Evolutionary conservation across 2,797 vertebrate species (phyloP), one percentile per base, ranked within the genome.

Genomic region (Pangasius mekongensis): DNA sequence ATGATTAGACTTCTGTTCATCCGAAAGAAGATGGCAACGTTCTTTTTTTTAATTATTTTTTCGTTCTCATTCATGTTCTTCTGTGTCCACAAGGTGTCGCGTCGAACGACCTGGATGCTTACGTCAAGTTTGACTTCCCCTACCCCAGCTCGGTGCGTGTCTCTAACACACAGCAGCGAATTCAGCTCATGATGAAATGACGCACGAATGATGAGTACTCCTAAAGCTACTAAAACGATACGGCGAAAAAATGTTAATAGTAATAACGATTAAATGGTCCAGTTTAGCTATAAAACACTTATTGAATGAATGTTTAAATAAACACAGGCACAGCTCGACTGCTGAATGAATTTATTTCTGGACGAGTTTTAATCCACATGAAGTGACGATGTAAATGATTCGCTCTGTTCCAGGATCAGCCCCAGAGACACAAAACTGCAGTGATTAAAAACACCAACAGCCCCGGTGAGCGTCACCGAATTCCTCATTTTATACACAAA

Each of bases 381-480:
- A 18, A 52, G 27, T 54, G 71, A 13, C 27, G 71, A 74, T 30
- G 22, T 87, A 39, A 11, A 4, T 14, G 58, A 27, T n/a, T 43
- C 3, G 74, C 8, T 86, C 60, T 58, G 36, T 87, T 18, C 8
- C 91, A 99, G 98, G 98, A 99, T 74, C 98, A 99, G 93, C 96
- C 98, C 69, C 98, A 99, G 93, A 98, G 96, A 94, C 96, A 96
- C 94, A 99, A 98, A 97, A 99, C 98, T 0, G 78, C 95, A 3
- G 98, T 99, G 88, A 94, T 98, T 90, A 99, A 97, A 94, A 99
- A 99, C 93, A 99, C 95, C 13, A 99, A 98, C 94, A 98, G 94
- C 86, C 98, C 98, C 95, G 98, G 98, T 98, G 91, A 94, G 87
- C 14, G 2, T 8, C n/a, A 4, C 52, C 47, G 0, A 24, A 0